Conservation (phyloP, 2,113 vertebrate species). For the Neofelis nebulosa region DNA sequence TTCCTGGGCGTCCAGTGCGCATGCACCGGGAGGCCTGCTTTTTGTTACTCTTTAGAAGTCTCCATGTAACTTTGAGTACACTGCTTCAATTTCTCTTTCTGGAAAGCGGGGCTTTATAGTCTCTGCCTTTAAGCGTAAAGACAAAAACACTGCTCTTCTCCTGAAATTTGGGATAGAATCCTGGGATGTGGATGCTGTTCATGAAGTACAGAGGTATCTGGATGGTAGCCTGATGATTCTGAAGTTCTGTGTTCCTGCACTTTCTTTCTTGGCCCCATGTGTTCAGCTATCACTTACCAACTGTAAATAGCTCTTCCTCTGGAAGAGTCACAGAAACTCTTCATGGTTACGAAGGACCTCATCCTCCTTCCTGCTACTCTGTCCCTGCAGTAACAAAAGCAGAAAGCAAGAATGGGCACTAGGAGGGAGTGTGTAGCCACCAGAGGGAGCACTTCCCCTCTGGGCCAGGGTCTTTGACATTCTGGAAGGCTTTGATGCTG, state of each 20-base stretch:
- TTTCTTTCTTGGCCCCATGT: background rate
- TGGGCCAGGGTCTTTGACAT: background rate
- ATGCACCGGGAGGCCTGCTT: background rate
- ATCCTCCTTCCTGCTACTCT: background rate
- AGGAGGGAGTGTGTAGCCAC: background rate
- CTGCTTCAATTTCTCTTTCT: background rate
- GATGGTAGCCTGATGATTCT: background rate
- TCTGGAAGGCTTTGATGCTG: too few species aligned
- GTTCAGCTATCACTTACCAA: background rate
- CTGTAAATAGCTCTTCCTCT: background rate
- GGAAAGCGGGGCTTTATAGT: background rate
- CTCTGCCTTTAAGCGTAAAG: background rate
- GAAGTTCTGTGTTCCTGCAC: background rate
- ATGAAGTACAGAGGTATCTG: background rate
- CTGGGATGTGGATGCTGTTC: background rate
- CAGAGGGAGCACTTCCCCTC: constrained; percentile 20
- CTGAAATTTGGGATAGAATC: background rate
- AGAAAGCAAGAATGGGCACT: background rate
- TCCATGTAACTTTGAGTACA: background rate
- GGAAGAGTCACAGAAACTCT: background rate
- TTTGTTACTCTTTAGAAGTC: background rate
- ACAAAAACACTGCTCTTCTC: background rate
- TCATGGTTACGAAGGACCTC: background rate
- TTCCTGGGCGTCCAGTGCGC: background rate
- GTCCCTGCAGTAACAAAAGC: background rate